phyloP scores from a whole-genome alignment of 2,113 vertebrate genomes.

The Tursiops truncatus region DNA sequence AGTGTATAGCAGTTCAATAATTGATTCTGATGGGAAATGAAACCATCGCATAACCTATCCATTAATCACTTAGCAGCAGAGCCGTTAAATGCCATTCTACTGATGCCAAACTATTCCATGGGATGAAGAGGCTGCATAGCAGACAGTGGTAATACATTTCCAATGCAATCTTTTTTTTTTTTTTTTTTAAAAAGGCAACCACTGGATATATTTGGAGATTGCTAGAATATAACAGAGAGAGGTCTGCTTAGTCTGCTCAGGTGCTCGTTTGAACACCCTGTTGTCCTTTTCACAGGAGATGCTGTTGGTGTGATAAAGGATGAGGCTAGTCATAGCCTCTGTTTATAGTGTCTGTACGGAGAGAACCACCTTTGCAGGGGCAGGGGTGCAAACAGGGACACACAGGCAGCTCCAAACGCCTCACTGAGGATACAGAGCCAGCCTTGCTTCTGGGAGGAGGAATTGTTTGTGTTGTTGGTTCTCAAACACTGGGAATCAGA shows the following conservation, averaged over 20 bases:
- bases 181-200: not conserved
- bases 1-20: conserved; percentile 27
- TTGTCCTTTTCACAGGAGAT: not conserved
- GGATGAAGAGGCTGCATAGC: not conserved
- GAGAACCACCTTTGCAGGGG: not conserved
- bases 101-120: not conserved
- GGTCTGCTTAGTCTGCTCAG: not conserved
- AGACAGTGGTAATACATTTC: not conserved
- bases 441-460: not conserved
- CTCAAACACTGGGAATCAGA: not conserved
- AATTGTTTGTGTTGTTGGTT: not conserved
- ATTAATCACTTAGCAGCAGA: conserved; percentile 20
- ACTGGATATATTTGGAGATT: not conserved
- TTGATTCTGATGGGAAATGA: conserved; percentile 40
- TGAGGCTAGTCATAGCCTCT: not conserved
- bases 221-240: not conserved
- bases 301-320: accelerated
- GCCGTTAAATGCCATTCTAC: conserved; percentile 22
- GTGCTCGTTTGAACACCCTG: not conserved
- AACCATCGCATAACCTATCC: conserved; percentile 11
- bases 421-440: not conserved
- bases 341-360: not conserved
- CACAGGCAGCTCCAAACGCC: not conserved
- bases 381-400: not conserved
- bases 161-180: not conserved